Evolutionary conservation across 2,113 vertebrate species (phyloP).

Genomic region (Marcusenius ussheri): DNA sequence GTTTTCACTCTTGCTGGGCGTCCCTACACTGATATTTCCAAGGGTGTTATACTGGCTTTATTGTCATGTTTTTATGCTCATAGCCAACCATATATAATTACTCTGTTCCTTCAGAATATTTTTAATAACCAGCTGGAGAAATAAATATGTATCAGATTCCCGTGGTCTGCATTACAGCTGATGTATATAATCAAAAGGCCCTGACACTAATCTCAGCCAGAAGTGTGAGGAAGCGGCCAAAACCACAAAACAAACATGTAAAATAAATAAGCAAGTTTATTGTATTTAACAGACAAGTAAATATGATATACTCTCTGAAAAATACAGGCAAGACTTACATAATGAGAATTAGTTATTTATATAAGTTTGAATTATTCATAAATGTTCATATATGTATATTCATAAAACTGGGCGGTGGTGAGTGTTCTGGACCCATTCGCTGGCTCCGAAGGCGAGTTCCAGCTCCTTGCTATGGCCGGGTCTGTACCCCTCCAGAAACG

Average conservation of each 20-base stretch:
- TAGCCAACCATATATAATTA: conserved; percentile 45
- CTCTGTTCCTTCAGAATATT: conserved; percentile 35
- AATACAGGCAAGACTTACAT: not conserved
- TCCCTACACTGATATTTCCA: conserved; percentile 46
- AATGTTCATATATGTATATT: not conserved
- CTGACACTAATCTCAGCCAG: not conserved
- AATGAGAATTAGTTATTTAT: not conserved
- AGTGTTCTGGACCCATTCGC: not conserved
- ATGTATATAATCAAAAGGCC: not conserved
- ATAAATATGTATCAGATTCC: conserved; percentile 35
- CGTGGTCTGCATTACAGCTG: conserved; percentile 9
- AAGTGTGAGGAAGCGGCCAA: not conserved
- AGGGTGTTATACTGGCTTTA: conserved; percentile 43
- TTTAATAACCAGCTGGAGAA: conserved; percentile 36
- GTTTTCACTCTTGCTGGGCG: conserved; percentile 42
- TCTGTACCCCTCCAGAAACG: no score
- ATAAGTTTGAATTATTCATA: not conserved
- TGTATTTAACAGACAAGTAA: not conserved
- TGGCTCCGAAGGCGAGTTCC: not conserved
- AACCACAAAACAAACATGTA: not conserved
- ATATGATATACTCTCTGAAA: not conserved
- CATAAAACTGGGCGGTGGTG: not conserved
- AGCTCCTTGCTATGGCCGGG: no score
- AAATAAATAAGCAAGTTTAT: not conserved
- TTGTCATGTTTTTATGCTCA: conserved; percentile 40